phyloP scores from a whole-genome alignment of 2,797 vertebrate species.

The Rhabdomys pumilio region DNA sequence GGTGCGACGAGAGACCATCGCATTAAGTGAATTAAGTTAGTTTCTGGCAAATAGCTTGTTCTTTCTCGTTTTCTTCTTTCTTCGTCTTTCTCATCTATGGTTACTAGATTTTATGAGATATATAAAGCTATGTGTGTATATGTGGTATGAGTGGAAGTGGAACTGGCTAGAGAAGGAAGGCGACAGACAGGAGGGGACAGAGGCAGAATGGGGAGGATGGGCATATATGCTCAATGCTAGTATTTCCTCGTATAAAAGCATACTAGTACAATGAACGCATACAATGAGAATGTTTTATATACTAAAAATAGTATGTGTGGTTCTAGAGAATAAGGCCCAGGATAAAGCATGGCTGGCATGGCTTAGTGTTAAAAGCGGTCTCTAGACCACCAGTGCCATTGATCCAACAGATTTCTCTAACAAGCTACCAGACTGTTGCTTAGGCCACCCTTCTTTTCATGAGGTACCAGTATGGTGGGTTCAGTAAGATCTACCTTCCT shows the following conservation, averaged over 20 bases:
- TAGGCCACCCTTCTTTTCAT: not conserved
- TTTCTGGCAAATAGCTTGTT: not conserved
- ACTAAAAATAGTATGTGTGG: not conserved
- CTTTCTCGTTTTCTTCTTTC: not conserved
- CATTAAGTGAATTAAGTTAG: not conserved
- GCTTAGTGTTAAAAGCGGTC: not conserved
- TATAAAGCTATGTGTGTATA: not conserved
- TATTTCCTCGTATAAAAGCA: not conserved
- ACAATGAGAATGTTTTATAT: not conserved
- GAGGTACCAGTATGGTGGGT: not conserved
- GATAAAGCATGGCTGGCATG: not conserved
- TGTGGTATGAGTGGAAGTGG: not conserved
- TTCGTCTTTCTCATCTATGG: not conserved
- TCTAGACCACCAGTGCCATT: not conserved
- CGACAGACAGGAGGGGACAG: not conserved
- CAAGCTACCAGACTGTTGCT: not conserved
- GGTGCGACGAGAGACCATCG: not conserved
- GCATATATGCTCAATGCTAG: not conserved
- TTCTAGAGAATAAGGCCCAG: not conserved
- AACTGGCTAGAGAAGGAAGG: not conserved
- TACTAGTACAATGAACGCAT: not conserved
- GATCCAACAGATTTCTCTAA: not conserved
- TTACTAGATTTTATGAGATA: not conserved
- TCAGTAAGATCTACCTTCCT: not conserved
- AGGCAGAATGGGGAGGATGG: not conserved